Evolutionary conservation across 2,888 invertebrate genomes (phyloP).

Genomic region (Axea sp.): DNA sequence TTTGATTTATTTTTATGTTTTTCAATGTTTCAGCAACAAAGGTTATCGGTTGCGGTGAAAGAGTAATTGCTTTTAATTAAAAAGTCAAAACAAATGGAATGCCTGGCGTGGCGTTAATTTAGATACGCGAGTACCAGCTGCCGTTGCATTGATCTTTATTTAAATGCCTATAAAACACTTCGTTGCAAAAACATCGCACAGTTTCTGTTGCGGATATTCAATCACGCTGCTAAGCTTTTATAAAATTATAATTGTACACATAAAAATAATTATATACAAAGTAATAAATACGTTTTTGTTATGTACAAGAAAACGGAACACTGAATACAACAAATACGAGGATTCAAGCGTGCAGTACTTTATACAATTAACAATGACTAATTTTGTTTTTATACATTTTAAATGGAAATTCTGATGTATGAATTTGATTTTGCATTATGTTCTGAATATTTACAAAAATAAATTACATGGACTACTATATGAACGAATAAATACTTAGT

Average conservation of each 20-base stretch:
- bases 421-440: background rate
- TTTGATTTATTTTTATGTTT: background rate
- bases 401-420: too few species aligned
- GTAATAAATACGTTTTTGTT: constrained; percentile 15
- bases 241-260: constrained; percentile 11
- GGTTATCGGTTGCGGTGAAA: background rate
- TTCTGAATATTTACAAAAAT: background rate
- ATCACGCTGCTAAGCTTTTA: constrained; percentile 56
- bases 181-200: constrained; percentile 32
- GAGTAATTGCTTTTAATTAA: constrained; percentile 16
- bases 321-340: constrained; percentile 61
- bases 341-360: constrained; percentile 68
- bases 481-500: constrained; percentile 5
- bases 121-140: background rate
- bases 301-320: constrained; percentile 67
- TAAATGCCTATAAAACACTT: constrained; percentile 22
- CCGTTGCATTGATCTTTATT: constrained; percentile 10
- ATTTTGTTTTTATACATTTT: constrained; percentile 12
- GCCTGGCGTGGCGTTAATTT: background rate
- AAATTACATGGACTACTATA: background rate
- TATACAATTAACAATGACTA: constrained; percentile 25
- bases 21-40: constrained; percentile 17
- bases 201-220: constrained; percentile 10
- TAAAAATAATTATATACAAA: constrained; percentile 38
- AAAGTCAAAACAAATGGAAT: constrained; percentile 14